Base-by-base conservation (phyloP, 1,140 invertebrate genomes). In the Odontomachus brunneus region DNA sequence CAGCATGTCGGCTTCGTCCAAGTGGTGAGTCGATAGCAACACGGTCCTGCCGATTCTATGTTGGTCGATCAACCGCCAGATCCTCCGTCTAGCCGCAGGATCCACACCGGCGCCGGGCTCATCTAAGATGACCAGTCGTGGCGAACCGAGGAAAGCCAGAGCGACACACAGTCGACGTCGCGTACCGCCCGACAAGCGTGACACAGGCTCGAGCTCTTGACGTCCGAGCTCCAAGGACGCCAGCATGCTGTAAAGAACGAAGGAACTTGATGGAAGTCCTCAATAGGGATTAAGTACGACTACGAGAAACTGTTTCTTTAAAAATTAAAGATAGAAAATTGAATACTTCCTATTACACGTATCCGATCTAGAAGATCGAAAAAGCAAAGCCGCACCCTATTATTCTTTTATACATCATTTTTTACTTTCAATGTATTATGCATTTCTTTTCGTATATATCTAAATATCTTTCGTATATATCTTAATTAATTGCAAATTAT, bases 91-190 rank as follows among this genome's bases (percentile, higher is more conserved):
- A 0, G 97, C 96, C 15, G 97, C 96, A 0, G 97, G 97, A 91
- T 98, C 97, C 15, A 98, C 97, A 0, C 97, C 97, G 65, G 96
- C 96, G 9, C 97, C 97, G 3, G 97, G 97, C 85, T 98, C 97
- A 91, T 98, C 98, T 75, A 99, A 93, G 82, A 98, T 97, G 11
- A 98, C 96, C 1, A 98, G 94, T 57, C 96, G 96, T 7, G 97
- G 97, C 76, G 96, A 96, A 19, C 97, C 97, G 14, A 99, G 96
- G 84, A 99, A 96, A 0, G 96, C 96, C 12, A 96, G 92, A 57
- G 95, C 96, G 19, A 96, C 96, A 87, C 96, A 96, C 12, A 96
- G 90, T 7, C 96, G 94, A 0, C 96, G 93, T 82, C 94, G 94
- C 62, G 96, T 96, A 7, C 96, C 96, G 11, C 96, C 96, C 0